Base-by-base conservation (phyloP, 1,140 invertebrate genomes). In the Drusus annulatus region DNA sequence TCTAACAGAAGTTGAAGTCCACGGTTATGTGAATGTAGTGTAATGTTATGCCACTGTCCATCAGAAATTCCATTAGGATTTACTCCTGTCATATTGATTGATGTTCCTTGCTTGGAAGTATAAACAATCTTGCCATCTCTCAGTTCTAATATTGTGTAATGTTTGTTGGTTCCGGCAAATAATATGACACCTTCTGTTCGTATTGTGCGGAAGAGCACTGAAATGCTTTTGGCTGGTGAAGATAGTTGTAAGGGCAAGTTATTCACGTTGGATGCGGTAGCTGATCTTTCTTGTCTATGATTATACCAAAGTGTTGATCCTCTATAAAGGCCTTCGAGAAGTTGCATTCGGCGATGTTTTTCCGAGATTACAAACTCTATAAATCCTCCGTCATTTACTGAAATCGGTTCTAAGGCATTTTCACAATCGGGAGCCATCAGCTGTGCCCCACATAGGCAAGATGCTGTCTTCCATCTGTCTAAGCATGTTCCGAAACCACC, bases 41-140 rank as follows among this genome's bases (percentile, higher is more conserved):
- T 96, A 15, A 97, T 86, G 85, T 96, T 96, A 85, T 98, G 96
- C 96, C 96, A 98, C 45, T 89, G 90, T 7, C 96, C 96, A 88
- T 98, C 95, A 3, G 93, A 91, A 1, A 97, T 87, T 56, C 88
- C 88, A 17, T 84, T 83, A 36, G 92, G 90, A 73, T 91, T 87
- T 0, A 86, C 82, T 78, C 92, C 91, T 5, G 93, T 96, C 95
- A 97, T 96, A 86, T 97, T 97, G 0, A 97, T 94, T 0, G 93
- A 87, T 10, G 93, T 91, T 28, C 94, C 93, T 80, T 96, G 91
- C 84, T 93, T 92, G 3, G 96, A 97, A 1, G 91, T 92, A 84
- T 96, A 96, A 10, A 92, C 89, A 8, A 97, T 87, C 79, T 93
- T 93, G 3, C 95, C 95, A 60, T 92, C 91, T 28, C 88, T 87